Percentiles rank a stretch among this genome's conserved stretches.
Conservation (phyloP, 2,113 vertebrate species). For the human (Homo sapiens) region DNA sequence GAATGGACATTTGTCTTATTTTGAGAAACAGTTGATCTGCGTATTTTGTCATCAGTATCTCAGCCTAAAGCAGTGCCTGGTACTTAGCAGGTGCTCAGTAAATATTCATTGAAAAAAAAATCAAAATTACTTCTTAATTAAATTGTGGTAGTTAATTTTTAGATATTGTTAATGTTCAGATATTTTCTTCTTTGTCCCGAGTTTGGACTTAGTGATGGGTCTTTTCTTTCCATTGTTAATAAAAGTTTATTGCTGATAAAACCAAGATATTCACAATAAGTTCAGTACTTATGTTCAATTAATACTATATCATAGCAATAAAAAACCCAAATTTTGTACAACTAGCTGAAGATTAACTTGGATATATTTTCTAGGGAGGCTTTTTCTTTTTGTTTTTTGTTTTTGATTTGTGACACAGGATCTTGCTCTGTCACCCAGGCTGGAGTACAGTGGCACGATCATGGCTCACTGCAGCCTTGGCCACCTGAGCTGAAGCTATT, state of each 20-base stretch:
- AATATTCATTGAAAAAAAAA: background rate
- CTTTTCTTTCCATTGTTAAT: background rate
- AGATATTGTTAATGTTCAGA: background rate
- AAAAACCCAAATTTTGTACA: background rate
- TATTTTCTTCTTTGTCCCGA: slow-evolving; percentile 36
- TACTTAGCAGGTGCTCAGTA: background rate
- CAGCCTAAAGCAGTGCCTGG: background rate
- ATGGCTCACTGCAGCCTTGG: no score
- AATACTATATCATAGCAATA: background rate
- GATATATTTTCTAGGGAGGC: slow-evolving; percentile 28
- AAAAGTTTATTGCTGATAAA: slow-evolving; percentile 45
- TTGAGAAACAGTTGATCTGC: background rate
- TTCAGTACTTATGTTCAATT: slow-evolving; percentile 1
- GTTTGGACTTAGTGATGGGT: background rate
- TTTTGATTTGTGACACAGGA: no score
- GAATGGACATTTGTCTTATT: background rate
- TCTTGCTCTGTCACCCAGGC: no score
- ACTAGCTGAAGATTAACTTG: background rate
- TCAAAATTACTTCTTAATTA: background rate
- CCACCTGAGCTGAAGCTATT: no score
- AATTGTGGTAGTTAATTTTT: slow-evolving; percentile 9
- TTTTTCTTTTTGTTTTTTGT: no score
- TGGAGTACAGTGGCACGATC: no score
- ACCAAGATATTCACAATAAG: background rate
- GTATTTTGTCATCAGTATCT: background rate